Evolutionary conservation across 2,113 vertebrate genomes (phyloP).

Genomic region (Gallinago media): DNA sequence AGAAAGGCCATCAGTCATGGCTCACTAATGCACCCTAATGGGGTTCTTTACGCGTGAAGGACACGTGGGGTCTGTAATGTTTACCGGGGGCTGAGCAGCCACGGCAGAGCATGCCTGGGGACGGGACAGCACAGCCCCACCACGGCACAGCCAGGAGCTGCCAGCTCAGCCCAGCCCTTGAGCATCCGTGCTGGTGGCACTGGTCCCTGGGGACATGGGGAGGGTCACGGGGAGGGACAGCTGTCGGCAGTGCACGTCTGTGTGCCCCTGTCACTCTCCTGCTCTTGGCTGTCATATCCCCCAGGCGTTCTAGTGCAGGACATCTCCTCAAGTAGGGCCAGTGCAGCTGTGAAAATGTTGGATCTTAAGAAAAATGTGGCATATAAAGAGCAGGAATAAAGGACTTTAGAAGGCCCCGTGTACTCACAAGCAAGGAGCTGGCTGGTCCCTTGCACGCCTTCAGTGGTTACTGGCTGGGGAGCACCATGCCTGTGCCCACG

Average conservation of each 20-base stretch:
- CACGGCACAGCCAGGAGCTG: neutral
- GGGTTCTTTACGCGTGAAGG: neutral
- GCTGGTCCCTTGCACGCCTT: neutral
- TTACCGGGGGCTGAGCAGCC: neutral
- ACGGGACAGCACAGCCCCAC: neutral
- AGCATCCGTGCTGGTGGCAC: fast-evolving
- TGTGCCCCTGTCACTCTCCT: neutral
- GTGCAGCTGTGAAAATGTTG: neutral
- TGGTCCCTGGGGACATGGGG: neutral
- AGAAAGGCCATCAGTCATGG: neutral
- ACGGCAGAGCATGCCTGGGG: neutral
- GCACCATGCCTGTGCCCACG: neutral
- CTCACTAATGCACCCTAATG: neutral
- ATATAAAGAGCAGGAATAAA: neutral
- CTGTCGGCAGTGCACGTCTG: fast-evolving
- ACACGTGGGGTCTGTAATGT: neutral
- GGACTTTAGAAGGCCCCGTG: neutral
- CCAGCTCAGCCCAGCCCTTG: fast-evolving
- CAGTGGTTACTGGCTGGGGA: neutral
- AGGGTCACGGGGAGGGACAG: fast-evolving
- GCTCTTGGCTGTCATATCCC: neutral
- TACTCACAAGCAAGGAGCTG: neutral
- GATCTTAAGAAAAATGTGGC: neutral
- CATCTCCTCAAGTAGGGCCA: neutral
- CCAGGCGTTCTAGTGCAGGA: fast-evolving